Conservation (phyloP, 2,113 vertebrate species). For the Myotis lucifugus region DNA sequence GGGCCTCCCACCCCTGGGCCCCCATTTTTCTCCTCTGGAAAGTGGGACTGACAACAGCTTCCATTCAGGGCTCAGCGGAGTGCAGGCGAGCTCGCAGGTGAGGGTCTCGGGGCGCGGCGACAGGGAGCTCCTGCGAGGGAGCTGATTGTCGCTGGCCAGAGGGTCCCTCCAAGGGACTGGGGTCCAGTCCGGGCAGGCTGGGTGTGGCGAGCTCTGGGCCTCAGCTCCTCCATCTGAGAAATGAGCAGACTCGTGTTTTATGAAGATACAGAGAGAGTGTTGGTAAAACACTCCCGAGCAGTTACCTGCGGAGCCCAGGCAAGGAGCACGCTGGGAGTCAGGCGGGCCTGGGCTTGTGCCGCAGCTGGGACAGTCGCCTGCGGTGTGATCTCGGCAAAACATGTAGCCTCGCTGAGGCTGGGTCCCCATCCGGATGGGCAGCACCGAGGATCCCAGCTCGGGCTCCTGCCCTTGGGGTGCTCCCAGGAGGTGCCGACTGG, state of each 20-base stretch:
- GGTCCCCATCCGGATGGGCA: background rate
- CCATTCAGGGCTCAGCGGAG: background rate
- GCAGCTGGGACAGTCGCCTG: background rate
- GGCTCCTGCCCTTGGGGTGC: background rate
- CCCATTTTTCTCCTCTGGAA: background rate
- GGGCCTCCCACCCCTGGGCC: background rate
- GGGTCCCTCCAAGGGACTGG: background rate
- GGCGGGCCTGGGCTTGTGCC: background rate
- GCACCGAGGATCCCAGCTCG: background rate
- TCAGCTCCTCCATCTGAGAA: background rate
- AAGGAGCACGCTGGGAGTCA: background rate
- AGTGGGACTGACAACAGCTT: background rate
- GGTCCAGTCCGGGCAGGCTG: no score
- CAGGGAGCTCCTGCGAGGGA: background rate
- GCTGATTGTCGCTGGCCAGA: no score
- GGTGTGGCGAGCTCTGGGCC: background rate
- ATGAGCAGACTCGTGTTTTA: background rate
- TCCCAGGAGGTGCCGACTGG: background rate
- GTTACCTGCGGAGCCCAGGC: accelerated
- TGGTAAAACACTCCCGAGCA: background rate
- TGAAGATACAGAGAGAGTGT: no score
- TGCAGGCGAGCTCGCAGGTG: accelerated
- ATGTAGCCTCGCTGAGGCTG: background rate
- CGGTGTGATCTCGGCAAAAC: background rate
- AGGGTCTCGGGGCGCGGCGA: accelerated